Evolutionary conservation across 2,888 invertebrate species (phyloP).

Genomic region (Stratiomys singularior): DNA sequence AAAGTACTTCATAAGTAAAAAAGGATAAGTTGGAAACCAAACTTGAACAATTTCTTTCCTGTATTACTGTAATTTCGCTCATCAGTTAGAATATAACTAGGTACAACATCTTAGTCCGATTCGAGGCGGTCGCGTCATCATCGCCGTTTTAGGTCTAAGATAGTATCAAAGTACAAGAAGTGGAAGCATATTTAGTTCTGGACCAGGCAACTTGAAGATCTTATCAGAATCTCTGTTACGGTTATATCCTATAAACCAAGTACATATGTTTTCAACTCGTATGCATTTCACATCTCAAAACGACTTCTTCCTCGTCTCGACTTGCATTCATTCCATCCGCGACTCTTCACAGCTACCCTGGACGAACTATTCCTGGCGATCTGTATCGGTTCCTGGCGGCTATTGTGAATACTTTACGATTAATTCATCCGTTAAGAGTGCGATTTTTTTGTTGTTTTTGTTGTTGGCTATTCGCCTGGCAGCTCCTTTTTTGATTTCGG

Average conservation of each 20-base stretch:
- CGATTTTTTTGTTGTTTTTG: conserved; percentile 26
- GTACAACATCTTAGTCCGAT: conserved; percentile 28
- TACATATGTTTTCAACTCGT: conserved; percentile 40
- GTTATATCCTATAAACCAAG: conserved; percentile 28
- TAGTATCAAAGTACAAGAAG: conserved; percentile 42
- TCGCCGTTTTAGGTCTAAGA: conserved; percentile 37
- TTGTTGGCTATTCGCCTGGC: conserved; percentile 11
- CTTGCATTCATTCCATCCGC: background rate
- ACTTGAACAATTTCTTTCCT: too few relatives aligned
- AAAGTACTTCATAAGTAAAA: too few relatives aligned
- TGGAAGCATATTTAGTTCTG: conserved; percentile 44
- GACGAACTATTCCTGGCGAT: conserved; percentile 27
- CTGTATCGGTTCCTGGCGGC: conserved; percentile 36
- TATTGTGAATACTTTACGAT: conserved; percentile 45
- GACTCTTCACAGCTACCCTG: background rate
- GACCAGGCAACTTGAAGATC: conserved; percentile 32
- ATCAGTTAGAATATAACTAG: background rate
- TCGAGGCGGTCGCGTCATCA: conserved; percentile 24
- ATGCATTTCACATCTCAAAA: conserved; percentile 27
- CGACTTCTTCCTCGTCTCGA: conserved; percentile 4
- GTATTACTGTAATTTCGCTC: background rate
- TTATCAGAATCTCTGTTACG: conserved; percentile 37
- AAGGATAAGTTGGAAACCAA: too few relatives aligned
- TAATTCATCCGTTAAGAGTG: conserved; percentile 38
- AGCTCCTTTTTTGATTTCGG: conserved; percentile 22